Evolutionary conservation across 2,888 invertebrate species (phyloP), one percentile per base, ranked within the genome.

Genomic region (Drosophila tripunctata): DNA sequence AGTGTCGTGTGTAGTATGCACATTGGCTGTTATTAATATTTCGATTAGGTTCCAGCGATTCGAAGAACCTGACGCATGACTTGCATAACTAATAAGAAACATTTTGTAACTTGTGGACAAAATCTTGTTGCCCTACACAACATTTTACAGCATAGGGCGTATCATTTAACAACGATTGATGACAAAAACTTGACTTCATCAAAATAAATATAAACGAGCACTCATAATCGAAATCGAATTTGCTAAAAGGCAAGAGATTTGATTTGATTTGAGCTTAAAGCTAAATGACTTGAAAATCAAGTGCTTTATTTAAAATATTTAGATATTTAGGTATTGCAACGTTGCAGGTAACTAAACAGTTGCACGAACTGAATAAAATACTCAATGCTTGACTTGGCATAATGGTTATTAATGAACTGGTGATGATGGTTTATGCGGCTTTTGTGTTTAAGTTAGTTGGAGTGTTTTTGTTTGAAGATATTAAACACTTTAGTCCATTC

Each of bases 1-100:
- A n/a, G 14, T 5, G 30, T 8, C 14, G 36, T 41, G 36, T 31
- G 10, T 73, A 58, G 10, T 73, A 58, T 62, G 55, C 45, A 55
- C 51, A 67, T 64, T 60, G 71, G n/a, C 78, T 85, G 83, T 82
- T 86, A 84, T 84, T 84, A 84, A 86, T 84, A 84, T 84, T 84
- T 84, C 83, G 83, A 84, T 84, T 86, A 74, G 83, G 83, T 84
- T 75, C 65, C 74, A 78, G 76, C 80, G 86, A 86, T 86, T 84
- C 83, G 83, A 69, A 86, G 83, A 84, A 84, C 57, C 67, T 69
- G 73, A 64, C 67, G 71, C 83, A 83, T 80, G 83, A 84, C 83
- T 86, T 80, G 83, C 80, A 84, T 84, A 80, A 67, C 70, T 67
- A 80, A 84, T 86, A 69, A 51, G 66, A 71, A 63, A 10, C 36